phyloP scores from a whole-genome alignment of 2,113 vertebrate species.

The Daphoenositta chrysoptera region DNA sequence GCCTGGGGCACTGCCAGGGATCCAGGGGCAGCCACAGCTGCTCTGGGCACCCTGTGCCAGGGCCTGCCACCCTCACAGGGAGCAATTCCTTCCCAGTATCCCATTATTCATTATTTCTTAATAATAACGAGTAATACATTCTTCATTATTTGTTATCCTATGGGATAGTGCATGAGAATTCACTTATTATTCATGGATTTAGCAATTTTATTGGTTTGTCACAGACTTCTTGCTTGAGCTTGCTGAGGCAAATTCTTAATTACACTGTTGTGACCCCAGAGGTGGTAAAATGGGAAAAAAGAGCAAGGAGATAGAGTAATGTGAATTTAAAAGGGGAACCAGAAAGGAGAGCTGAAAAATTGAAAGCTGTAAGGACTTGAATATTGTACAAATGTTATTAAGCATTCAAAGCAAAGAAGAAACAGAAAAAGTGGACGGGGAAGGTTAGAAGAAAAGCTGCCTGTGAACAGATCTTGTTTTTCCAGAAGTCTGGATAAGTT shows the following conservation, averaged over 20 bases:
- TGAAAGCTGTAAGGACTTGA: neutral
- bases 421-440: neutral
- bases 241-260: neutral
- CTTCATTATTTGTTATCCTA: neutral
- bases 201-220: neutral
- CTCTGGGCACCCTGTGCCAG: neutral
- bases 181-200: neutral
- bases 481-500: neutral
- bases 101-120: neutral
- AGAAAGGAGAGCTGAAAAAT: neutral
- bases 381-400: neutral
- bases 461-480: neutral
- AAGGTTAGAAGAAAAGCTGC: neutral
- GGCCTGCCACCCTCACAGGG: rapidly evolving
- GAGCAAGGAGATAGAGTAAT: neutral
- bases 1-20: neutral
- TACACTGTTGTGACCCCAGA: neutral
- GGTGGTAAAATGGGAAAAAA: neutral
- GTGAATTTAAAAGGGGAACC: neutral
- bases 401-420: neutral
- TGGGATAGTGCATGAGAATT: neutral
- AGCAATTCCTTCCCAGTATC: neutral
- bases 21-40: neutral
- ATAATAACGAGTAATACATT: neutral
- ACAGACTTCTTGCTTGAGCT: neutral